Percentiles rank a stretch among this genome's conserved stretches.
phyloP scores from a whole-genome alignment of 1,140 invertebrate genomes.

The Drosophila arawakana region DNA sequence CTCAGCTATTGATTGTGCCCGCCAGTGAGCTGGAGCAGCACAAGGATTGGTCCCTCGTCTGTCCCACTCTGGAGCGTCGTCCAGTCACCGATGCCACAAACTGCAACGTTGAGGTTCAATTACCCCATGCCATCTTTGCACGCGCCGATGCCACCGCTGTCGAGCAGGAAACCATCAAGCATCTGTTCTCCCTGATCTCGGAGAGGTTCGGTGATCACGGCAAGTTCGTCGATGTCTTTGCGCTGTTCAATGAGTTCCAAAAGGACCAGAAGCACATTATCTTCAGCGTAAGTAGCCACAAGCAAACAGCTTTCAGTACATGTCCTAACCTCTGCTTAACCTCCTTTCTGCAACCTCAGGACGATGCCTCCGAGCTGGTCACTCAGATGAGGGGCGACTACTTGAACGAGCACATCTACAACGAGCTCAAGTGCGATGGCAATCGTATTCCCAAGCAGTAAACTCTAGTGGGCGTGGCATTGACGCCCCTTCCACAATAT shows the following conservation, averaged over 20 bases:
- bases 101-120: slow-evolving; percentile 75
- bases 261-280: slow-evolving; percentile 67
- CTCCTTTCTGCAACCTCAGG: slow-evolving; percentile 39
- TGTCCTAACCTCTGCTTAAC: background rate
- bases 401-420: slow-evolving; percentile 65
- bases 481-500: background rate
- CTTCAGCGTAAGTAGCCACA: slow-evolving; percentile 65
- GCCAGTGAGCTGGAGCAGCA: slow-evolving; percentile 65
- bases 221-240: slow-evolving; percentile 78
- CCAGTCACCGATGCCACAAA: slow-evolving; percentile 65
- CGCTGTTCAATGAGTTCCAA: slow-evolving; percentile 70
- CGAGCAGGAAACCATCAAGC: slow-evolving; percentile 76
- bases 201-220: slow-evolving; percentile 70
- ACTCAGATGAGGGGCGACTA: slow-evolving; percentile 62
- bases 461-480: slow-evolving; percentile 3
- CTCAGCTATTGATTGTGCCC: slow-evolving; percentile 61
- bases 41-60: slow-evolving; percentile 75
- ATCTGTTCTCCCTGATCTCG: slow-evolving; percentile 75
- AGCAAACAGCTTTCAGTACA: no score
- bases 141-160: slow-evolving; percentile 54
- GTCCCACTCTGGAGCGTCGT: slow-evolving; percentile 61
- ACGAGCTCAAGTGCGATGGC: slow-evolving; percentile 64
- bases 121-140: slow-evolving; percentile 70
- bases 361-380: slow-evolving; percentile 61
- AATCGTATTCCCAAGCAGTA: slow-evolving; percentile 68